These are phyloP conservation scores for Catharus ustulatus DNA, from an alignment of 2,797 vertebrate genomes.

Conservation along the genomic window DNA sequence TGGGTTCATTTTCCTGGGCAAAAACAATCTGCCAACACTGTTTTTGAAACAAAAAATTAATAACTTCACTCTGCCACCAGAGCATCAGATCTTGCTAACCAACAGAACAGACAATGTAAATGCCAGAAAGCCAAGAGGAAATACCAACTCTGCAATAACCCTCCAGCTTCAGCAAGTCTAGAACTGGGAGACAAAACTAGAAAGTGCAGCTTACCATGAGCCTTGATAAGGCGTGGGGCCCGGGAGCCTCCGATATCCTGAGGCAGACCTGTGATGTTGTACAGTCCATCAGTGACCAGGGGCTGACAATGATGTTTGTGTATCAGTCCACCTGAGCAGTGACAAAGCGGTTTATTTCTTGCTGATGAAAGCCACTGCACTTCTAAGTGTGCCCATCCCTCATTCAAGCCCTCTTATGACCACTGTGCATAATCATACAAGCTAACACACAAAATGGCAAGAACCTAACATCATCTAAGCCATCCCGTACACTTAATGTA, in stretches of 20 bases:
- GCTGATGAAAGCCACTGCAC: background rate
- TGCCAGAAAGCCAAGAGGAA: background rate
- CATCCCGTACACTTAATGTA: background rate
- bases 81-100: background rate
- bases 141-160: background rate
- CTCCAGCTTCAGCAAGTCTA: background rate
- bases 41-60: background rate
- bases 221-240: conserved; percentile 79
- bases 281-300: conserved; percentile 78
- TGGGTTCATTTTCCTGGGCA: background rate
- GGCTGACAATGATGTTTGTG: conserved; percentile 82
- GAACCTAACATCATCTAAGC: background rate
- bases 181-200: background rate
- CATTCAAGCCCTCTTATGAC: background rate
- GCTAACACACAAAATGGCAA: background rate
- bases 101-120: fast-evolving
- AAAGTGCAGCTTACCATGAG: conserved; percentile 78
- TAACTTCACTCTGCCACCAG: background rate
- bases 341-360: background rate
- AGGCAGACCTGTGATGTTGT: conserved; percentile 70
- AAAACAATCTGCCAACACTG: background rate
- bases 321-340: conserved; percentile 70
- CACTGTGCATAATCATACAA: background rate
- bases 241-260: conserved; percentile 80
- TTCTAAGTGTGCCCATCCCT: background rate